A percentile compares a stretch with the other conserved stretches of the same genome.
Evolutionary conservation across 2,797 vertebrate genomes (phyloP).

Genomic region (Esox lucius): DNA sequence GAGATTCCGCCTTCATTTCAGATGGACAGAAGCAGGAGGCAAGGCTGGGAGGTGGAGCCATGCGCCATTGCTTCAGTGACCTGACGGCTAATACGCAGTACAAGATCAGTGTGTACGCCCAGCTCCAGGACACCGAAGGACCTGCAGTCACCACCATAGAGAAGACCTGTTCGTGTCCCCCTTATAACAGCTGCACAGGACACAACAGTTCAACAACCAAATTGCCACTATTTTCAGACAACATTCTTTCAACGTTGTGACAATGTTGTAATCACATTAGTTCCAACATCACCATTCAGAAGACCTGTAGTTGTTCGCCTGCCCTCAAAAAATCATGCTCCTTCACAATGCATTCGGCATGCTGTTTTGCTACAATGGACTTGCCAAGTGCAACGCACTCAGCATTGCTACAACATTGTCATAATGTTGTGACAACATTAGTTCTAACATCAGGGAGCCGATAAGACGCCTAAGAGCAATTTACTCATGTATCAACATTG

Average conservation of each 20-base stretch:
- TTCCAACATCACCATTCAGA: neutral
- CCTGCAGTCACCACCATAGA: conserved; percentile 78
- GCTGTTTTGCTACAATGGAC: too few relatives aligned
- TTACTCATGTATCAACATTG: too few relatives aligned
- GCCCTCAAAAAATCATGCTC: too few relatives aligned
- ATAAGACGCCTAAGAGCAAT: too few relatives aligned
- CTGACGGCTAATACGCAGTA: conserved; percentile 84
- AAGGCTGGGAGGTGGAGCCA: conserved; percentile 78
- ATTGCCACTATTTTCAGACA: neutral
- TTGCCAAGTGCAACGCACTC: too few relatives aligned
- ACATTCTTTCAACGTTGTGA: neutral
- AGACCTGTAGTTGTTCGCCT: too few relatives aligned
- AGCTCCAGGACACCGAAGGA: conserved; percentile 87
- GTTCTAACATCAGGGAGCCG: too few relatives aligned
- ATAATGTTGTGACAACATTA: too few relatives aligned
- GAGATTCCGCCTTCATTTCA: conserved; percentile 58
- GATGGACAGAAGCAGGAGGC: conserved; percentile 83
- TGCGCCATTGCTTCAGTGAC: conserved; percentile 88
- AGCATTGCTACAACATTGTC: too few relatives aligned
- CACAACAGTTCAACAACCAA: neutral
- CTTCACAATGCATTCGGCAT: too few relatives aligned
- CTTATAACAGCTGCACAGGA: neutral
- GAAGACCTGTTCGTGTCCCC: conserved; percentile 78
- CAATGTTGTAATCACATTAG: neutral
- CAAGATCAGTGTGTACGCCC: conserved; percentile 84